Evolutionary conservation across 35 echinoderm and acorn worm genomes (phyloP).

Genomic region (Anneissia japonica): DNA sequence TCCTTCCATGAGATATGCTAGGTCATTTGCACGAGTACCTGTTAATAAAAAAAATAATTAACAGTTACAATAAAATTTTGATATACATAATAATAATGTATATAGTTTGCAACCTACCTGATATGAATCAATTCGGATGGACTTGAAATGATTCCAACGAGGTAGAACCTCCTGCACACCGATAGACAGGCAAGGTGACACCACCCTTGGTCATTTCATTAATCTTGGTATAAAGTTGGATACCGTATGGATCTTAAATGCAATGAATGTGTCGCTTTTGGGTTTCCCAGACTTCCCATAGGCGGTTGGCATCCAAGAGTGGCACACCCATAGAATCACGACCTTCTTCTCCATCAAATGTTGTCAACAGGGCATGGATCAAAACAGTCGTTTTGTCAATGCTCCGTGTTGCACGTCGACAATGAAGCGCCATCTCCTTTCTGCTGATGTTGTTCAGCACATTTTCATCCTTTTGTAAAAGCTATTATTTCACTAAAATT

Average conservation of each 20-base stretch:
- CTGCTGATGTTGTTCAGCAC: constrained; percentile 9
- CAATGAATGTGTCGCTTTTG: constrained; percentile 49
- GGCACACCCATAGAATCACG: constrained; percentile 61
- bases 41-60: constrained; percentile 1
- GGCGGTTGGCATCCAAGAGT: constrained; percentile 28
- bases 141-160: constrained; percentile 71
- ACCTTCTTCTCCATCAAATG: constrained; percentile 22
- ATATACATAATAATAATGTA: no score
- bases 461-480: no score
- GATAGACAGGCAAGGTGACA: constrained; percentile 40
- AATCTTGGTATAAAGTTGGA: constrained; percentile 62
- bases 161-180: constrained; percentile 57
- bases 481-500: no score
- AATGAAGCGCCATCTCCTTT: constrained; percentile 35
- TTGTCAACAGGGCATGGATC: constrained; percentile 22
- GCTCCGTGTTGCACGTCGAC: constrained; percentile 21
- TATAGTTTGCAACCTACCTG: no score
- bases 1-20: constrained; percentile 58
- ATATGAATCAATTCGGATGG: constrained; percentile 54
- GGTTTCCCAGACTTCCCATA: constrained; percentile 45
- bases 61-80: no score
- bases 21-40: constrained; percentile 37
- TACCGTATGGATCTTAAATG: constrained; percentile 50
- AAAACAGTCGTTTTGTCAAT: constrained; percentile 18
- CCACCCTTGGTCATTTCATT: constrained; percentile 36